These are phyloP conservation scores for Drosophila elegans DNA, from an alignment of 1,140 invertebrate genomes.

Conservation along the genomic window DNA sequence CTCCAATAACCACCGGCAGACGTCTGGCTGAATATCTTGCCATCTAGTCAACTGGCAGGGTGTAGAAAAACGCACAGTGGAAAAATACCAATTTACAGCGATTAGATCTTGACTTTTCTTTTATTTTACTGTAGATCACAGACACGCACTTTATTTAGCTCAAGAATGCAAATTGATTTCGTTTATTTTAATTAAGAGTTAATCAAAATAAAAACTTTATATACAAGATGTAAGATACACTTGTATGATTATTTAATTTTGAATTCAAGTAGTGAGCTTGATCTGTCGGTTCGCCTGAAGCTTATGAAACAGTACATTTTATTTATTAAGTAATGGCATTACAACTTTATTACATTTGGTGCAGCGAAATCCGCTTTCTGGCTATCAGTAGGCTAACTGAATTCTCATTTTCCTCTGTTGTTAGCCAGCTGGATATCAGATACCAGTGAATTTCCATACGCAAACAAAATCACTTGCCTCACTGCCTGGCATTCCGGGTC, in stretches of 20 bases:
- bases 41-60: slow-evolving; percentile 29
- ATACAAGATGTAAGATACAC: no score
- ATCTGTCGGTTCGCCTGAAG: no score
- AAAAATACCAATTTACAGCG: not conserved
- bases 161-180: no score
- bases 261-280: no score
- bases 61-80: slow-evolving; percentile 28
- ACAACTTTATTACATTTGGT: no score
- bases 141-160: not conserved
- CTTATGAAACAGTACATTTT: no score
- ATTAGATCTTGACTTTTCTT: not conserved
- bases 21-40: slow-evolving; percentile 42
- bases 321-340: no score
- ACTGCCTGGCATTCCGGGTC: slow-evolving; percentile 18
- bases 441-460: slow-evolving; percentile 15
- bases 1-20: not conserved
- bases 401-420: not conserved
- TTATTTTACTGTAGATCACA: not conserved
- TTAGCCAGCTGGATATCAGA: not conserved
- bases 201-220: no score
- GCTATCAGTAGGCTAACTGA: not conserved
- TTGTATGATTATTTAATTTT: no score
- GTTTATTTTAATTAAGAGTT: no score
- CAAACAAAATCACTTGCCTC: slow-evolving; percentile 8
- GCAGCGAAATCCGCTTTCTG: no score